Conservation (phyloP, 2,888 invertebrate species). For the Acheta domesticus region DNA sequence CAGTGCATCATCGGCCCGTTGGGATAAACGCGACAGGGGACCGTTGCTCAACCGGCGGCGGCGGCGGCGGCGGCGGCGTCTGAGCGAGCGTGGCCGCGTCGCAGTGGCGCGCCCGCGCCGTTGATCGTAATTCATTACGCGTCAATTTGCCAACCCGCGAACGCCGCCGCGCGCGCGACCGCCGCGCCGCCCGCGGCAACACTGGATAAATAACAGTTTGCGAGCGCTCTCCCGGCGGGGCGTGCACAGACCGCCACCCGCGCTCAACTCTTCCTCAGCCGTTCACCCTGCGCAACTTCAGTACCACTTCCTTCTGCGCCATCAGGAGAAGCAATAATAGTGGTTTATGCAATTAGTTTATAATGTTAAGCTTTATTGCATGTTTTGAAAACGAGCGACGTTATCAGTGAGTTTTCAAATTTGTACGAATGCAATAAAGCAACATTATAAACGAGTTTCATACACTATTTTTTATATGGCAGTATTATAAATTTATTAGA, state of each 20-base stretch:
- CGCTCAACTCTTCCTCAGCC: neutral
- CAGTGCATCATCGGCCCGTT: neutral
- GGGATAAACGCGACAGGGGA: neutral
- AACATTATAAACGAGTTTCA: no score
- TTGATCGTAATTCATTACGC: conserved; percentile 10
- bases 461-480: no score
- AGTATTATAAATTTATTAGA: no score
- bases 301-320: no score
- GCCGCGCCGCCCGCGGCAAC: neutral
- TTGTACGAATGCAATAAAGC: no score
- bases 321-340: no score
- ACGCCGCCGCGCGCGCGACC: neutral
- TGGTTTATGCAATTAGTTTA: no score
- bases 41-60: neutral
- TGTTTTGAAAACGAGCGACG: no score
- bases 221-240: neutral
- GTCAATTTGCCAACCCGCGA: conserved; percentile 18
- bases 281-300: no score
- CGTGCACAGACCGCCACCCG: neutral
- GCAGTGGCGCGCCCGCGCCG: neutral
- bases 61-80: neutral
- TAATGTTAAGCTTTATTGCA: no score
- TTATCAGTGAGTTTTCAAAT: no score
- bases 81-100: neutral
- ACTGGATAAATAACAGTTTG: neutral